These are phyloP conservation scores for Phrynosoma blainvillii DNA, from an alignment of 2,113 vertebrate genomes.

Conservation along the genomic window DNA sequence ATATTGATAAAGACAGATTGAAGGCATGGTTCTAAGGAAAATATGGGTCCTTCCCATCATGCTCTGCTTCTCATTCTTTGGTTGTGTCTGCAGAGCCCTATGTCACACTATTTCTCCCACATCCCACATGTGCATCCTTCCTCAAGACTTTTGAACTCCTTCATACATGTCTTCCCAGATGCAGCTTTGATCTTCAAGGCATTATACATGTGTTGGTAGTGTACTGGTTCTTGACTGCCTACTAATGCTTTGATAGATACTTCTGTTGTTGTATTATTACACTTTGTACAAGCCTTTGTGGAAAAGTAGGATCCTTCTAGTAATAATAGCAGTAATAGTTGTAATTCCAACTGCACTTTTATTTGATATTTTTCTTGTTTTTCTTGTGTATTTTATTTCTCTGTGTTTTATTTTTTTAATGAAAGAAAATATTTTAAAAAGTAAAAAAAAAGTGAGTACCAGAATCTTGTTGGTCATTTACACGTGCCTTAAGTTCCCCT, in stretches of 20 bases:
- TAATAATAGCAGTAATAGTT: too few relatives aligned
- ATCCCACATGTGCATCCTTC: background rate
- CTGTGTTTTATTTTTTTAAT: too few relatives aligned
- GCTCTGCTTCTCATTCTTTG: background rate
- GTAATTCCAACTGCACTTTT: too few relatives aligned
- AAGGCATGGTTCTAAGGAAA: conserved; percentile 56
- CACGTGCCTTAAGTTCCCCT: too few relatives aligned
- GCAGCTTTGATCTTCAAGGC: background rate
- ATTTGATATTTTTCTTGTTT: too few relatives aligned
- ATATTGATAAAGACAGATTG: conserved; percentile 52
- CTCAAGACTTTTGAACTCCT: background rate
- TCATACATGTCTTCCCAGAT: background rate
- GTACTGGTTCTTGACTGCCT: background rate
- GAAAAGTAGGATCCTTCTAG: too few relatives aligned
- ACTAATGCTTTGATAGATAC: background rate
- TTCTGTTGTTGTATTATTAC: background rate
- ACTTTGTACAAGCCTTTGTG: too few relatives aligned
- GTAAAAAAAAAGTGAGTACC: too few relatives aligned
- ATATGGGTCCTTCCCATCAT: conserved; percentile 29
- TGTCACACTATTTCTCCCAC: background rate
- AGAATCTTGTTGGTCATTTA: too few relatives aligned
- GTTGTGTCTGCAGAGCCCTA: background rate
- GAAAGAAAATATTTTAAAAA: too few relatives aligned
- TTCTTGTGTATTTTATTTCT: too few relatives aligned
- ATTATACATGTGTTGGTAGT: background rate